Conservation (phyloP, 1,140 invertebrate genomes). For the Steinernema khuongi region DNA sequence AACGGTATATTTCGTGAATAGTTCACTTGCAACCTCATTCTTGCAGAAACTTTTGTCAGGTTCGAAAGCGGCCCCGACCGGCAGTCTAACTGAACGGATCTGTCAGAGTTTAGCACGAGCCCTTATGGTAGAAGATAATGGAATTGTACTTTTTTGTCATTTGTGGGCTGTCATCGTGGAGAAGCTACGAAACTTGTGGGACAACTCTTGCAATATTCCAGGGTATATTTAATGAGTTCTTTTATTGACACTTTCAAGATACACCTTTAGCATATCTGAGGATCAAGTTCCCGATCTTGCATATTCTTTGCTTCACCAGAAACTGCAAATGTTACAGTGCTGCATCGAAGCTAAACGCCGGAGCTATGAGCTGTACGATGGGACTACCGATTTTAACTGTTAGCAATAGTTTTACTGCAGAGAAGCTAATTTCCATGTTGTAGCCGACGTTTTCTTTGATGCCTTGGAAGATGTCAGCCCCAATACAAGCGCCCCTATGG, state of each 20-base stretch:
- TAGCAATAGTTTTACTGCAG: not conserved
- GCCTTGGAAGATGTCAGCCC: slow-evolving; percentile 63
- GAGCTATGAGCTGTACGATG: slow-evolving; percentile 49
- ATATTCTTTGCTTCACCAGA: slow-evolving; percentile 86
- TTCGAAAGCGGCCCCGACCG: not conserved
- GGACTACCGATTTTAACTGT: slow-evolving; percentile 18
- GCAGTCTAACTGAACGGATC: not conserved
- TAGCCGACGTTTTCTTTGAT: slow-evolving; percentile 60
- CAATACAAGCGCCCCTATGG: slow-evolving; percentile 43
- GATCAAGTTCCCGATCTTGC: slow-evolving; percentile 66
- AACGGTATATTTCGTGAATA: no score
- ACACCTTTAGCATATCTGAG: not conserved
- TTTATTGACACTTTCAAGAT: not conserved
- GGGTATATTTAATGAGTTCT: not conserved
- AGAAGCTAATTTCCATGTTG: not conserved
- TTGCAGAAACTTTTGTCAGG: not conserved
- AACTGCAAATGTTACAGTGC: slow-evolving; percentile 89
- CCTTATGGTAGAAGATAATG: not conserved
- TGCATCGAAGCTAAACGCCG: slow-evolving; percentile 75
- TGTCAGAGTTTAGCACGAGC: not conserved
- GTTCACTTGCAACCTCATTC: no score
- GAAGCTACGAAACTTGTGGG: not conserved
- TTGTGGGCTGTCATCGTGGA: not conserved
- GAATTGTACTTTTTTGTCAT: not conserved
- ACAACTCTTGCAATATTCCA: not conserved